Conservation (phyloP, 37 sponge, comb jelly and placozoan species). For the Halichondria panicea region DNA sequence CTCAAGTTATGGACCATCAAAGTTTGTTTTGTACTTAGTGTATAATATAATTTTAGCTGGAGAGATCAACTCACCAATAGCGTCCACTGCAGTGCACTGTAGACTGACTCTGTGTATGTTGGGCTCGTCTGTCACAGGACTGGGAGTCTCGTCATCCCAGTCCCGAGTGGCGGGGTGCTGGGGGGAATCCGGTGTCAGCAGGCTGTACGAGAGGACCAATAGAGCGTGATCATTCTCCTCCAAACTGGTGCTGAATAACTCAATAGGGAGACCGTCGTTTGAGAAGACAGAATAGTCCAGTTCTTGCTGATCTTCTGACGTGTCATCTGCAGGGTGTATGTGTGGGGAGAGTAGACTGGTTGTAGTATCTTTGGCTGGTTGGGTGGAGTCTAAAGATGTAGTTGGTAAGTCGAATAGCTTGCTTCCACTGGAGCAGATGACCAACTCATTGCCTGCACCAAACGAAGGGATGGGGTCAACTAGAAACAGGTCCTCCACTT, state of each 20-base stretch:
- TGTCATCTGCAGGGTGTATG: neutral
- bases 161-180: constrained; percentile 38
- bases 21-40: neutral
- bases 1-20: too few relatives aligned
- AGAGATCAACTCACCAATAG: constrained; percentile 50
- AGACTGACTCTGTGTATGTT: constrained; percentile 26
- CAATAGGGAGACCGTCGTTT: neutral
- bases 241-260: too few relatives aligned
- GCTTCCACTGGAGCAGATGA: constrained; percentile 68
- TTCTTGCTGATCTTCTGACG: neutral
- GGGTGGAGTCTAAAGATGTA: too few relatives aligned
- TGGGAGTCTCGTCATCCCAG: neutral
- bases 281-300: neutral
- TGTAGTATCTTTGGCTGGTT: neutral
- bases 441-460: constrained; percentile 84
- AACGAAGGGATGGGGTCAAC: constrained; percentile 80
- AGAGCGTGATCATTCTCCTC: too few relatives aligned
- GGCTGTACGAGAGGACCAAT: constrained; percentile 29
- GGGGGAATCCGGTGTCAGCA: constrained; percentile 28
- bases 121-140: constrained; percentile 6
- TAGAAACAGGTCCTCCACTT: constrained; percentile 73
- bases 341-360: neutral
- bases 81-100: constrained; percentile 60
- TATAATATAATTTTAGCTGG: neutral
- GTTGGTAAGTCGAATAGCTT: neutral